Percentiles rank a stretch among this genome's conserved stretches.
These are phyloP conservation scores for Halotydeus destructor DNA, from an alignment of 1,140 invertebrate genomes.

Conservation along the genomic window DNA sequence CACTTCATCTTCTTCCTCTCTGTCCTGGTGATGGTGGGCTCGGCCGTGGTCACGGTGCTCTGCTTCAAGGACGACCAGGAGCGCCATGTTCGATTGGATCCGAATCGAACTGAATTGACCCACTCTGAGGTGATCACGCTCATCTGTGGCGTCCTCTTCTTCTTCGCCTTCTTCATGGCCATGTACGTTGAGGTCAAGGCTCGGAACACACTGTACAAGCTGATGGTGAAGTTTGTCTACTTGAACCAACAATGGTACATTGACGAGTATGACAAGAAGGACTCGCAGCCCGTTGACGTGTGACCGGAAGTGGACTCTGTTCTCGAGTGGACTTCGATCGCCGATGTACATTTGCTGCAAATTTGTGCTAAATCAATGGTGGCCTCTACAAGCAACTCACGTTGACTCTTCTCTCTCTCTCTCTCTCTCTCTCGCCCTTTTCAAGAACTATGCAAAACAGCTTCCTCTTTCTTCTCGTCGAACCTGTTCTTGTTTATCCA, in stretches of 20 bases:
- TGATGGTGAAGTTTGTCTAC: constrained; percentile 28
- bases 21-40: constrained; percentile 28
- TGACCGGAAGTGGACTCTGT: no score
- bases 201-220: constrained; percentile 28
- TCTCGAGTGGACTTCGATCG: no score
- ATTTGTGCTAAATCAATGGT: no score
- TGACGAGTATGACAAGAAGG: constrained; percentile 27
- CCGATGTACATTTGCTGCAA: no score
- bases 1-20: constrained; percentile 29
- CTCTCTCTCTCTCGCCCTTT: no score
- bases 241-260: constrained; percentile 33
- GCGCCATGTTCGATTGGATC: constrained; percentile 20
- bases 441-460: no score
- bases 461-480: no score
- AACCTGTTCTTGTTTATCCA: no score
- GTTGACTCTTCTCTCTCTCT: no score
- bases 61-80: constrained; percentile 34
- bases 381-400: no score
- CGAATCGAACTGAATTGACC: constrained; percentile 26
- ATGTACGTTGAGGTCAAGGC: constrained; percentile 36
- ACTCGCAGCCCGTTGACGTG: background rate
- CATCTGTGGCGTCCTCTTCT: constrained; percentile 32
- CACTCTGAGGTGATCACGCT: constrained; percentile 31
- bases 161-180: constrained; percentile 33
- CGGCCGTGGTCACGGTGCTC: constrained; percentile 30